These are phyloP conservation scores for Dryas iulia DNA, from an alignment of 1,140 invertebrate species.

Conservation along the genomic window DNA sequence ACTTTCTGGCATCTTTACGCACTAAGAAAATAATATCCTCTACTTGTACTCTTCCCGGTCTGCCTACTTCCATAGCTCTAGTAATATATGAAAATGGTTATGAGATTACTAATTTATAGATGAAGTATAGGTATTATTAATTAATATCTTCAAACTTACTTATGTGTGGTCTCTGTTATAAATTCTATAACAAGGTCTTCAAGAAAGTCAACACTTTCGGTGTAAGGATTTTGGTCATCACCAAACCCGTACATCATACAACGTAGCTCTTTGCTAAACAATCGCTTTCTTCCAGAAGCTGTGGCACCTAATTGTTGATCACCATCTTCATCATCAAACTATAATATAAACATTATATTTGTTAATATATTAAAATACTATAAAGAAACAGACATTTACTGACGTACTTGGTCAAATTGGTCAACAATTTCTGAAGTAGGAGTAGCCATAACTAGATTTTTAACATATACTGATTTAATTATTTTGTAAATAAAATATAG, in stretches of 20 bases:
- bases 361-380: not conserved
- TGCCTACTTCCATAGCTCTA: slow-evolving; percentile 98
- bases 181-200: slow-evolving; percentile 99
- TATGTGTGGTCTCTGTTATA: slow-evolving; percentile 95
- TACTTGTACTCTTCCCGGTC: slow-evolving; percentile 96
- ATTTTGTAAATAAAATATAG: too few relatives aligned
- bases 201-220: slow-evolving; percentile 98
- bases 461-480: not conserved
- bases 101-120: not conserved
- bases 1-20: slow-evolving; percentile 97
- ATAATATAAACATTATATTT: slow-evolving; percentile 8
- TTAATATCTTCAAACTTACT: slow-evolving; percentile 80
- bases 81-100: slow-evolving; percentile 42
- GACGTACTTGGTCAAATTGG: slow-evolving; percentile 65
- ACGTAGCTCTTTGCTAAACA: slow-evolving; percentile 95
- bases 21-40: slow-evolving; percentile 99
- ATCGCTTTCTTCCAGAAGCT: slow-evolving; percentile 87
- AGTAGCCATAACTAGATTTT: slow-evolving; percentile 25
- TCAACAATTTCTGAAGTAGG: slow-evolving; percentile 54
- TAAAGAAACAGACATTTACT: not conserved
- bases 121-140: not conserved
- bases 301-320: slow-evolving; percentile 77
- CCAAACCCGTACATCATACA: slow-evolving; percentile 99
- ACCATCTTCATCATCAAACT: slow-evolving; percentile 70
- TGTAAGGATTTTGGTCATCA: slow-evolving; percentile 99